Percentiles rank a stretch among this genome's conserved stretches.
These are phyloP conservation scores for Tigriopus californicus DNA, from an alignment of 2,888 invertebrate genomes.

Conservation along the genomic window DNA sequence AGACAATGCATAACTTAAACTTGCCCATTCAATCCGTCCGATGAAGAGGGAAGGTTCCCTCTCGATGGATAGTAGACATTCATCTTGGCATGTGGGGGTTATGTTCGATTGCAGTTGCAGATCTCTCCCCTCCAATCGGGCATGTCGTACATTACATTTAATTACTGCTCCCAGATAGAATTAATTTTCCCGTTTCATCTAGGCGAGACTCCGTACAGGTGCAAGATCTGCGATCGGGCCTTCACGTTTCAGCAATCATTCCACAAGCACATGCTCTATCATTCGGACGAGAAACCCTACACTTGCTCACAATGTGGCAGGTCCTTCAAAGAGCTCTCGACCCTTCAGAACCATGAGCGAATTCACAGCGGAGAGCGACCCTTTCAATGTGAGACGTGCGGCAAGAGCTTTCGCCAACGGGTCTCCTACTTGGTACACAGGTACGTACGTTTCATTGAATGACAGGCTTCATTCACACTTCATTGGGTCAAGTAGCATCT, in stretches of 20 bases:
- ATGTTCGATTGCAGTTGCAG: background rate
- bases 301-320: constrained; percentile 54
- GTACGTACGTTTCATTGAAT: constrained; percentile 20
- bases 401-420: constrained; percentile 65
- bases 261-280: constrained; percentile 68
- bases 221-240: constrained; percentile 57
- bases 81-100: background rate
- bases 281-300: constrained; percentile 64
- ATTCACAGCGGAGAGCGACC: constrained; percentile 69
- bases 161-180: constrained; percentile 19
- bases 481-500: background rate
- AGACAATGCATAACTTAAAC: too few species aligned
- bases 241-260: constrained; percentile 79
- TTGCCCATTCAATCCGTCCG: too few species aligned
- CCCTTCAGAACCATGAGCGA: constrained; percentile 64
- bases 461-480: background rate
- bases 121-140: background rate
- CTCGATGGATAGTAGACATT: too few species aligned
- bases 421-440: constrained; percentile 68
- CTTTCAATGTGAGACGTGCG: constrained; percentile 68
- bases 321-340: constrained; percentile 66
- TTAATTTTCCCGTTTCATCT: constrained; percentile 22
- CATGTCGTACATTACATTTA: background rate
- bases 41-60: too few species aligned
- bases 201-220: constrained; percentile 74